These are phyloP conservation scores for Gonatopus flavifemur DNA, from an alignment of 1,140 invertebrate genomes.

Conservation along the genomic window DNA sequence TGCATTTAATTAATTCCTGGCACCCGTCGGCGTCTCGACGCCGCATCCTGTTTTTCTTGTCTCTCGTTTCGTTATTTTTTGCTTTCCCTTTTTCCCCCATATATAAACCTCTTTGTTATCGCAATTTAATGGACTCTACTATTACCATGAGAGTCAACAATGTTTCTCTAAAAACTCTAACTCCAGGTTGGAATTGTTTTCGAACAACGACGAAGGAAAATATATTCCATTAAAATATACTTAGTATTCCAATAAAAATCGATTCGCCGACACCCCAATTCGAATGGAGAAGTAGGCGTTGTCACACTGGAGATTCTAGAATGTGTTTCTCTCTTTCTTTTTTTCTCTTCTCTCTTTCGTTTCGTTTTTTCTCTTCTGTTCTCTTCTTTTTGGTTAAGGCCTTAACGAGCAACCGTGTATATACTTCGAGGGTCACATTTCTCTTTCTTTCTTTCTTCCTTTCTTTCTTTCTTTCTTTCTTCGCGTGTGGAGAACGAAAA, in stretches of 20 bases:
- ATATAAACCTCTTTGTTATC: too few relatives aligned
- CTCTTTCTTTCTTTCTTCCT: neutral
- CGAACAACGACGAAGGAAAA: neutral
- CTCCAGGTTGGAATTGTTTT: neutral
- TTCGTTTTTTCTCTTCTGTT: constrained; percentile 1
- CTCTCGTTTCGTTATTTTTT: constrained; percentile 8
- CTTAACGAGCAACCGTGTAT: too few relatives aligned
- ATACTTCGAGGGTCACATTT: too few relatives aligned
- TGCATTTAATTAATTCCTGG: constrained; percentile 33
- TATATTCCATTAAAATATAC: too few relatives aligned
- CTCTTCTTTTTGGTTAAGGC: neutral
- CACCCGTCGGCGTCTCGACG: constrained; percentile 14
- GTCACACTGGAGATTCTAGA: too few relatives aligned
- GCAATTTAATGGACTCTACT: too few relatives aligned
- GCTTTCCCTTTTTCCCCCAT: too few relatives aligned
- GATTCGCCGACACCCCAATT: too few relatives aligned
- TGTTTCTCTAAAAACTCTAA: neutral
- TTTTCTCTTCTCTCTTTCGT: neutral
- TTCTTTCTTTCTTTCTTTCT: neutral
- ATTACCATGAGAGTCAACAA: too few relatives aligned
- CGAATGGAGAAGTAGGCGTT: constrained; percentile 18
- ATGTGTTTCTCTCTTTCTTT: constrained; percentile 3
- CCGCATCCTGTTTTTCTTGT: too few relatives aligned
- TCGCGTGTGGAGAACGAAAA: too few relatives aligned
- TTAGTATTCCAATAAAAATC: too few relatives aligned